These are phyloP conservation scores for Lycocorax pyrrhopterus DNA, from an alignment of 2,113 vertebrate genomes.

Conservation along the genomic window DNA sequence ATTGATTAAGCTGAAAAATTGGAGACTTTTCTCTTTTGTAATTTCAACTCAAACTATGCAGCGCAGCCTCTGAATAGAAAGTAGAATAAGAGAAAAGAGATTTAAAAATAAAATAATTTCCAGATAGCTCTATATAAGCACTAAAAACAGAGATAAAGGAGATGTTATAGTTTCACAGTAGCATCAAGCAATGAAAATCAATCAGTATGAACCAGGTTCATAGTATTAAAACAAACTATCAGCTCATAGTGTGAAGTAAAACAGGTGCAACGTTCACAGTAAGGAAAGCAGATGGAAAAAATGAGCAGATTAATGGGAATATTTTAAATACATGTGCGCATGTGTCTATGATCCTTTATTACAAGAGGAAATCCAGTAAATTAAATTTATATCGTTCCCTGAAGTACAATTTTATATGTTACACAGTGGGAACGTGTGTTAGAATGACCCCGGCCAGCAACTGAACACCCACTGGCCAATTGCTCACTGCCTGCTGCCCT, in stretches of 20 bases:
- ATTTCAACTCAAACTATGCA: neutral
- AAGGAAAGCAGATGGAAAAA: neutral
- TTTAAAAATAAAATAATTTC: slow-evolving; percentile 9
- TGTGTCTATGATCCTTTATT: neutral
- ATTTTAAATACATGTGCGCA: neutral
- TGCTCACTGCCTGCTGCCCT: neutral
- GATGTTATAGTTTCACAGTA: neutral
- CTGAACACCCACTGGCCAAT: neutral
- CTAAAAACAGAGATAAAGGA: slow-evolving; percentile 34
- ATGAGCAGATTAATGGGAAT: neutral
- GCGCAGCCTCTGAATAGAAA: neutral
- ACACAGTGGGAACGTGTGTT: neutral
- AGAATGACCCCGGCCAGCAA: neutral
- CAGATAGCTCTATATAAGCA: neutral
- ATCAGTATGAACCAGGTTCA: neutral
- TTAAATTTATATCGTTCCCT: neutral
- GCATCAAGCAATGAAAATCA: slow-evolving; percentile 21
- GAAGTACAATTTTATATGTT: neutral
- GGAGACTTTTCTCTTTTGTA: neutral
- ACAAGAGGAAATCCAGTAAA: neutral
- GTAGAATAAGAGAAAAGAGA: neutral
- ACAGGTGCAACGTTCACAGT: neutral
- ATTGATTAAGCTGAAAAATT: neutral
- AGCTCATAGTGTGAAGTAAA: neutral
- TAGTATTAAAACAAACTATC: slow-evolving; percentile 11